A percentile compares a stretch with the other conserved stretches of the same genome.
These are phyloP conservation scores for Eupithecia pulchellata DNA, from an alignment of 2,888 invertebrate genomes.

Conservation along the genomic window DNA sequence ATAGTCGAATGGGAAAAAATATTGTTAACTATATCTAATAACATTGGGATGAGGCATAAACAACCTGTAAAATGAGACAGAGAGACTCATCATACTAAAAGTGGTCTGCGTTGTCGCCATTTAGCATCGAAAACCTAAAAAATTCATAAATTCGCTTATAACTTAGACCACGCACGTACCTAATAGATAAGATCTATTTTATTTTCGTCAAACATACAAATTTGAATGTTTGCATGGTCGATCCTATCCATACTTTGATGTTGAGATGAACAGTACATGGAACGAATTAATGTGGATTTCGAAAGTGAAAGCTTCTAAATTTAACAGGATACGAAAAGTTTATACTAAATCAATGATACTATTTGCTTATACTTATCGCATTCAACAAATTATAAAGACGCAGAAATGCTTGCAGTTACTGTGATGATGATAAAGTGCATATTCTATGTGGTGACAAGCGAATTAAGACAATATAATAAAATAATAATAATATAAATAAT, in stretches of 20 bases:
- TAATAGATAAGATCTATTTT: constrained; percentile 61
- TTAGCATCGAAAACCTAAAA: not conserved
- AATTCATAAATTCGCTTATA: constrained; percentile 5
- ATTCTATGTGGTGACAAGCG: not conserved
- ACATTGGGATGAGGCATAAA: not conserved
- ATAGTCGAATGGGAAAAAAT: too few relatives aligned
- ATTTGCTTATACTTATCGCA: too few relatives aligned
- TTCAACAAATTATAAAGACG: too few relatives aligned
- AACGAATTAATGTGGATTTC: constrained; percentile 23
- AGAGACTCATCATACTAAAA: not conserved
- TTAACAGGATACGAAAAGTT: not conserved
- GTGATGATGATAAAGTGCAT: not conserved
- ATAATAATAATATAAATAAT: too few relatives aligned
- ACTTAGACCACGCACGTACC: constrained; percentile 37
- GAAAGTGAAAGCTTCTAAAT: not conserved
- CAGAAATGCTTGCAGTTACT: not conserved
- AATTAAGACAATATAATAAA: too few relatives aligned
- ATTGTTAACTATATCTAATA: too few relatives aligned
- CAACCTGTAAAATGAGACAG: not conserved
- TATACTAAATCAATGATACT: too few relatives aligned
- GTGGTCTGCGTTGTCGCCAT: not conserved
- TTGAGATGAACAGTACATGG: constrained; percentile 33
- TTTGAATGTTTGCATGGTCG: constrained; percentile 56
- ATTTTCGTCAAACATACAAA: constrained; percentile 59
- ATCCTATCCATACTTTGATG: constrained; percentile 49